Percentiles rank a stretch among this genome's conserved stretches.
phyloP scores from a whole-genome alignment of 1,140 invertebrate species.

The Lasioglossum baleicum region DNA sequence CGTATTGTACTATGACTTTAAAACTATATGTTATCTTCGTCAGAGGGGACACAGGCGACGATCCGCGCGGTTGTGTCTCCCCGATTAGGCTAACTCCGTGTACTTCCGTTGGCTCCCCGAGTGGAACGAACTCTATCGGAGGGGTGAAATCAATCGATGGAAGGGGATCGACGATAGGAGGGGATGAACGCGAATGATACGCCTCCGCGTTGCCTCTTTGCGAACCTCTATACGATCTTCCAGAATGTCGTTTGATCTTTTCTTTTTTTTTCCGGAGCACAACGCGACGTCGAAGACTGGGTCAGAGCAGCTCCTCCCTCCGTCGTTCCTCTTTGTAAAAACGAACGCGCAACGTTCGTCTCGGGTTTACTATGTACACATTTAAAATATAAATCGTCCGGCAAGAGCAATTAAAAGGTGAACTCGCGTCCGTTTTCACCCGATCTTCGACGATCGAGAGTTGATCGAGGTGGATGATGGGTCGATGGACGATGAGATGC shows the following conservation, averaged over 20 bases:
- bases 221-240: neutral
- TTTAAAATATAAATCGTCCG: no score
- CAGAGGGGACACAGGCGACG: neutral
- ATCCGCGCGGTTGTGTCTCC: slow-evolving; percentile 10
- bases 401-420: no score
- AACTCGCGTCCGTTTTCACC: no score
- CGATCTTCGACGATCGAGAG: neutral
- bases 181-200: slow-evolving; percentile 22
- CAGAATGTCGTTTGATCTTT: neutral
- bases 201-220: slow-evolving; percentile 7
- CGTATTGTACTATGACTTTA: slow-evolving; percentile 41
- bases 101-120: slow-evolving; percentile 21
- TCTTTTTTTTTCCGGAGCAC: neutral
- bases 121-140: slow-evolving; percentile 13
- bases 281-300: neutral
- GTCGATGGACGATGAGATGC: slow-evolving; percentile 25
- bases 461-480: neutral
- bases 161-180: neutral
- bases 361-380: no score
- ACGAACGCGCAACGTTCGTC: no score
- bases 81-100: slow-evolving; percentile 53
- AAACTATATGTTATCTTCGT: slow-evolving; percentile 32
- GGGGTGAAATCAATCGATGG: slow-evolving; percentile 19
- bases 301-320: neutral
- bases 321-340: no score